Evolutionary conservation across 2,888 invertebrate genomes (phyloP), one percentile per base, ranked within the genome.

Genomic region (Sesia bembeciformis): DNA sequence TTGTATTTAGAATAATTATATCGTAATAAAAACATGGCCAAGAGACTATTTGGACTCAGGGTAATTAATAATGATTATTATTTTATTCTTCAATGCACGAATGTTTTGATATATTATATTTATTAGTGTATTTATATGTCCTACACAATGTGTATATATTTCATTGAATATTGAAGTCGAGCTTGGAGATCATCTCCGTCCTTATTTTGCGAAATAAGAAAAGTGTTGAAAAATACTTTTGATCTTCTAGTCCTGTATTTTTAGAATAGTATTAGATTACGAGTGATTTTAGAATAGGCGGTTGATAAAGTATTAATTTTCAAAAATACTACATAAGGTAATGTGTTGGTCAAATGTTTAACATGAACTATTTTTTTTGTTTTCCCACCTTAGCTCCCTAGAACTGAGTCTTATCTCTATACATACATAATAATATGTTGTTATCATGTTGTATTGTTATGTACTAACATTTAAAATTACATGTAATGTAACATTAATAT

Each of bases 161-260:
- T 43, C 5, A 43, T n/a, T 7, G 7, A 43, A 43, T 43, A n/a
- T 43, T 43, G 23, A 23, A 7, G 23, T 46, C 57, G 76, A 82
- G 80, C 83, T 83, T 81, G 72, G 71, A 75, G 74, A 68, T 56
- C 51, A 56, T 58, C 76, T 77, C 77, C 77, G 76, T 79, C 78
- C 77, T 73, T 79, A 65, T 63, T 72, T 82, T 78, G 76, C 78
- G 64, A 60, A 56, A 62, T 65, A 60, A 66, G 55, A 56, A 60
- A 58, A 60, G 58, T 57, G 58, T 59, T 57, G 59, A 61, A 62
- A 61, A 60, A 65, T 64, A 63, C 66, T 68, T 72, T 72, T 76
- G 72, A 76, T 72, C 74, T 80, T 86, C 86, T 86, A 86, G 86
- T 86, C 86, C 72, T 67, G 56, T 78, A 76, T 65, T 70, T 59